Evolutionary conservation across 2,113 vertebrate genomes (phyloP).

Genomic region (Eubucco bourcierii): DNA sequence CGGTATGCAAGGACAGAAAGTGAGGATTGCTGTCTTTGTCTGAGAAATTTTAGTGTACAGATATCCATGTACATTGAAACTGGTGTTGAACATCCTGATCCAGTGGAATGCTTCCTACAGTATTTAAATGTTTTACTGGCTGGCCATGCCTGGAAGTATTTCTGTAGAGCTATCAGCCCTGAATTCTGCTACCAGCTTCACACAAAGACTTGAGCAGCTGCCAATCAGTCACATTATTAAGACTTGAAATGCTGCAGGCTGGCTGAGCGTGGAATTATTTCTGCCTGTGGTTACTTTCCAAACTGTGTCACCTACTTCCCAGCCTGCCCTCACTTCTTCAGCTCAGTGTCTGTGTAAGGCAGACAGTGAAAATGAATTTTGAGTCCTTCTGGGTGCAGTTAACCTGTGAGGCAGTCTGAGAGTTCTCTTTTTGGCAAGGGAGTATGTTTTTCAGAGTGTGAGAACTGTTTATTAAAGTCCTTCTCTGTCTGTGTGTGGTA

Average conservation of each 20-base stretch:
- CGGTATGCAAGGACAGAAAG: background rate
- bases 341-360: background rate
- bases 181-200: background rate
- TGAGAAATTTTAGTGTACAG: background rate
- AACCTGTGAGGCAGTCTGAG: background rate
- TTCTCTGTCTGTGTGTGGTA: background rate
- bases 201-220: background rate
- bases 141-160: background rate
- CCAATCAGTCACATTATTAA: background rate
- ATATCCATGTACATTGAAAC: background rate
- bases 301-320: slow-evolving; percentile 9
- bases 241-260: background rate
- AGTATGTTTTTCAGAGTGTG: background rate
- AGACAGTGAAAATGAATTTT: background rate
- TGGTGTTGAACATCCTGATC: background rate
- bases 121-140: background rate
- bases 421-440: background rate
- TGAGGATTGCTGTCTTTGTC: background rate
- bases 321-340: background rate
- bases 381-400: background rate
- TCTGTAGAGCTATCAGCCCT: background rate
- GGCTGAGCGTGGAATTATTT: background rate
- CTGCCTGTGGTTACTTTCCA: background rate
- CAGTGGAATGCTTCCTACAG: background rate
- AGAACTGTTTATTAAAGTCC: slow-evolving; percentile 7